These are phyloP conservation scores for Cheirogaleus major DNA, from an alignment of 2,797 vertebrate genomes.

Conservation along the genomic window DNA sequence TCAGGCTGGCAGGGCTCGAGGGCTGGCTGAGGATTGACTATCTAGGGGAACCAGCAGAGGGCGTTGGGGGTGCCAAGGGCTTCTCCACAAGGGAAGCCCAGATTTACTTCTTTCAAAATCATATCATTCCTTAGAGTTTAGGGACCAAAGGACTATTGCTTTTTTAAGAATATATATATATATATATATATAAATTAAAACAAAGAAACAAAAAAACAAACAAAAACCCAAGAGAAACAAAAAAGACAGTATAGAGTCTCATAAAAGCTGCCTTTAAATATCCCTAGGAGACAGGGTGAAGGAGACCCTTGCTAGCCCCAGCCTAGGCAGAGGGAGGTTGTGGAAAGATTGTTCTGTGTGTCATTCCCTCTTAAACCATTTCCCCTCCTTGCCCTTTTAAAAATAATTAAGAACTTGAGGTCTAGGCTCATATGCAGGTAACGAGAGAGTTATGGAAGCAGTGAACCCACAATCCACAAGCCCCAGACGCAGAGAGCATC, in stretches of 20 bases:
- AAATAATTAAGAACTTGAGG: constrained; percentile 33
- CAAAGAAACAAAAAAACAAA: constrained; percentile 63
- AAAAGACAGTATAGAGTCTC: constrained; percentile 74
- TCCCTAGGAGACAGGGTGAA: constrained; percentile 76
- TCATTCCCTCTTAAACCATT: constrained; percentile 25
- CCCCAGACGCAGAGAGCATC: not conserved
- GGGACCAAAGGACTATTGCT: constrained; percentile 99
- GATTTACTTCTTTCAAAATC: constrained; percentile 90
- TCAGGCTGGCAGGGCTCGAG: constrained; percentile 78
- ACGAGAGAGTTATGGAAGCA: constrained; percentile 38
- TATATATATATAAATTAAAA: constrained; percentile 84
- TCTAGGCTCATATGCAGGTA: constrained; percentile 18
- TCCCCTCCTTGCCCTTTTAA: not conserved
- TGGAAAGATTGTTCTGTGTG: constrained; percentile 54
- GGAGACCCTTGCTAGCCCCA: constrained; percentile 65
- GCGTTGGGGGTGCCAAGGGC: constrained; percentile 83
- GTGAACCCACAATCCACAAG: not conserved
- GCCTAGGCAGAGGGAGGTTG: constrained; percentile 57
- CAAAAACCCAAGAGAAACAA: constrained; percentile 50
- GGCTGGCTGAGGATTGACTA: constrained; percentile 77
- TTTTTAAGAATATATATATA: constrained; percentile 92
- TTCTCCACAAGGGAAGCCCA: constrained; percentile 89
- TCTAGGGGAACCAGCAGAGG: constrained; percentile 75
- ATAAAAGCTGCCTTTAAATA: constrained; percentile 81
- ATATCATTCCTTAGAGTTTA: constrained; percentile 99